Evolutionary conservation across 2,888 invertebrate species (phyloP).

Genomic region (Magallana nippona): DNA sequence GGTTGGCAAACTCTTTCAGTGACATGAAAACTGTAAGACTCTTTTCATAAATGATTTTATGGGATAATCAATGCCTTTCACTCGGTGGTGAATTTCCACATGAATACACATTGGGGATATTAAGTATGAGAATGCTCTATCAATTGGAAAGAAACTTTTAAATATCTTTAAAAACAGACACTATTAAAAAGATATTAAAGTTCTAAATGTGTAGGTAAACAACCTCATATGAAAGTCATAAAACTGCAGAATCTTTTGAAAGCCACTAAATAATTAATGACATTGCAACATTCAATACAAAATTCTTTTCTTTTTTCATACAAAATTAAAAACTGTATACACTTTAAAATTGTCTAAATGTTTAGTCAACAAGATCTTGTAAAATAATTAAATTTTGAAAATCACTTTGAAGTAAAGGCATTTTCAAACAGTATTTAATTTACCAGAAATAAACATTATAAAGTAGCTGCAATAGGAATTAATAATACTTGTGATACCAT

Average conservation of each 20-base stretch:
- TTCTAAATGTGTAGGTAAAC: not conserved
- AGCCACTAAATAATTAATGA: too few relatives aligned
- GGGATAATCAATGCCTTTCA: constrained; percentile 27
- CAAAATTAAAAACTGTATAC: too few relatives aligned
- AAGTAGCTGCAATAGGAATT: too few relatives aligned
- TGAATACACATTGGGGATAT: constrained; percentile 14
- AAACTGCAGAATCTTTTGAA: not conserved
- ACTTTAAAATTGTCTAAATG: too few relatives aligned
- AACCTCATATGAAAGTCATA: not conserved
- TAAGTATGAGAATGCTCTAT: constrained; percentile 24
- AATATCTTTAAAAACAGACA: constrained; percentile 14
- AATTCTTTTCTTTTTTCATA: too few relatives aligned
- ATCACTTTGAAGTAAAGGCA: too few relatives aligned
- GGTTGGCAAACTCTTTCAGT: constrained; percentile 9
- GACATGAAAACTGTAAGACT: not conserved
- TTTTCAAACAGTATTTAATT: too few relatives aligned
- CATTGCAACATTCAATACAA: too few relatives aligned
- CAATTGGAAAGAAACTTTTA: not conserved
- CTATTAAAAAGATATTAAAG: constrained; percentile 16
- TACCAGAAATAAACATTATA: too few relatives aligned
- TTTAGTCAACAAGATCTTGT: too few relatives aligned
- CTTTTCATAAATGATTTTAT: constrained; percentile 26
- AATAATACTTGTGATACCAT: too few relatives aligned
- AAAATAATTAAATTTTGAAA: too few relatives aligned
- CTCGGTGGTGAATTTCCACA: not conserved